Conservation (phyloP, 1,140 invertebrate genomes). For the Drosophila kohkoa region DNA sequence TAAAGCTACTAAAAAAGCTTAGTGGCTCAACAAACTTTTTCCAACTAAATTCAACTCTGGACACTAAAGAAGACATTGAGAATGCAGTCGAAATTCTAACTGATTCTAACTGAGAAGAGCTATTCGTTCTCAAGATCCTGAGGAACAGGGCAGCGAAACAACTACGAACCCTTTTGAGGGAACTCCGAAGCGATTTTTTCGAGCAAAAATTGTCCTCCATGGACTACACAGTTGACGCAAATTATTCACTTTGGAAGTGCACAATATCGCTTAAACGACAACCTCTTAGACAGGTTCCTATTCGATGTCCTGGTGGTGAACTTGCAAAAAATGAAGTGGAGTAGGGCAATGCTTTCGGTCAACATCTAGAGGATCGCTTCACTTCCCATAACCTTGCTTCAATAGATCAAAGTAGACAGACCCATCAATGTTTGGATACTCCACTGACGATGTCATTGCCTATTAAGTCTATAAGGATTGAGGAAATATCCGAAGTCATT, state of each 20-base stretch:
- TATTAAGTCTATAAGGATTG: too few species aligned
- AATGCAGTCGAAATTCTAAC: too few species aligned
- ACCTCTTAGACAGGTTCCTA: constrained; percentile 18
- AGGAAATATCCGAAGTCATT: too few species aligned
- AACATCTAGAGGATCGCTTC: neutral
- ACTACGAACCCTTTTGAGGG: constrained; percentile 9
- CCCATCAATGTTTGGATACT: neutral
- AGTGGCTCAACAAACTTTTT: too few species aligned
- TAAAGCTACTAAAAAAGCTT: too few species aligned
- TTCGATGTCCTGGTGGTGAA: neutral
- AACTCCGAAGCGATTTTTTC: constrained; percentile 33
- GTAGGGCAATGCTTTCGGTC: neutral
- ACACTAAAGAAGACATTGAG: too few species aligned
- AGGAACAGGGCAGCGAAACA: constrained; percentile 16
- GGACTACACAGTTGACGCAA: constrained; percentile 37
- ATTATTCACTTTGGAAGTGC: constrained; percentile 33
- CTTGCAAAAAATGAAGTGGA: neutral
- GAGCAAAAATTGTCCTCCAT: constrained; percentile 39
- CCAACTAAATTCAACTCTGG: too few species aligned
- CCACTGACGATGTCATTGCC: too few species aligned
- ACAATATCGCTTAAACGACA: constrained; percentile 20
- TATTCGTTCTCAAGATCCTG: constrained; percentile 20
- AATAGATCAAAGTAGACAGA: neutral
- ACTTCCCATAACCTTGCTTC: neutral
- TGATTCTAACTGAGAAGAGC: too few species aligned